A percentile compares a stretch with the other conserved stretches of the same genome.
Conservation (phyloP, 2,888 invertebrate genomes). For the Amblyjoppa proteus region DNA sequence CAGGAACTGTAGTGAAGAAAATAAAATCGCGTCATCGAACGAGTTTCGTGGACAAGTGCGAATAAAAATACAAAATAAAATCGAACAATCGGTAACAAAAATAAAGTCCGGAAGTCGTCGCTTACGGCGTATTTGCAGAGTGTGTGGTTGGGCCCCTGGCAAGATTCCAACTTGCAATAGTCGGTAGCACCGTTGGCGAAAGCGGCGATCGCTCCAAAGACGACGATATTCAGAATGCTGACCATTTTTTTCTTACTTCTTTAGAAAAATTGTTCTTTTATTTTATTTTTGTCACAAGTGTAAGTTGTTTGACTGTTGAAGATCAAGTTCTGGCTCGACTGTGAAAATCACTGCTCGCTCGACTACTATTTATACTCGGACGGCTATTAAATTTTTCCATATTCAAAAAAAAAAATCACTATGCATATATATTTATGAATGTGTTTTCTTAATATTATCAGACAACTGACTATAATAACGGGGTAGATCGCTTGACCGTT, state of each 20-base stretch:
- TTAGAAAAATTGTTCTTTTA: neutral
- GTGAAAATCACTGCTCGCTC: slow-evolving; percentile 15
- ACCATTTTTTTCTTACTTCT: slow-evolving; percentile 21
- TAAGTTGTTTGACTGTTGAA: neutral
- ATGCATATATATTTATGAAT: neutral
- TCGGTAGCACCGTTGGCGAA: neutral
- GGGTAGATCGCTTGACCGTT: neutral
- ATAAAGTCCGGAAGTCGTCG: neutral
- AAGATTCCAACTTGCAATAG: slow-evolving; percentile 56
- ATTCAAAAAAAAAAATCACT: neutral
- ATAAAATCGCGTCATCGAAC: neutral
- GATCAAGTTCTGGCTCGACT: slow-evolving; percentile 4
- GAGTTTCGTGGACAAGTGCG: neutral
- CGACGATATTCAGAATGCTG: slow-evolving; percentile 1
- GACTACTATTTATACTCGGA: slow-evolving; percentile 40
- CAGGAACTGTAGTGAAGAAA: neutral
- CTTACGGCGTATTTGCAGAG: slow-evolving; percentile 17
- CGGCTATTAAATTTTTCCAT: neutral
- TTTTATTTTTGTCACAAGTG: too few relatives aligned
- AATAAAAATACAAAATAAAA: neutral
- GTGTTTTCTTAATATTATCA: neutral
- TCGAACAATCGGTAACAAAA: neutral
- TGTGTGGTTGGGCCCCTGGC: neutral
- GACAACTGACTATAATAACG: neutral
- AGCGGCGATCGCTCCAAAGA: slow-evolving; percentile 24